Evolutionary conservation across 2,888 invertebrate genomes (phyloP), one percentile per base, ranked within the genome.

Genomic region (Hemithea aestivaria): DNA sequence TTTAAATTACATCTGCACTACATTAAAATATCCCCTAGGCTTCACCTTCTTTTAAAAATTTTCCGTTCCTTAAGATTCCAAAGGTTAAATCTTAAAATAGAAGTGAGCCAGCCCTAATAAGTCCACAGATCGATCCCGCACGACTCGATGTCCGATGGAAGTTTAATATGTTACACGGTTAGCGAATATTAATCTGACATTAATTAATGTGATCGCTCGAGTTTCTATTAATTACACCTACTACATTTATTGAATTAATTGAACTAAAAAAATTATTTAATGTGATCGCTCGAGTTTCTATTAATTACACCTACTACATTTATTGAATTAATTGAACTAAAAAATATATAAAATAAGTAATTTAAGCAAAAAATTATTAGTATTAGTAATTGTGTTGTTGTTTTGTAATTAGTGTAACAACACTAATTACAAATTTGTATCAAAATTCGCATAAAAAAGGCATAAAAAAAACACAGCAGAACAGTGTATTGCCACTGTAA

Each of bases 91-190:
- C n/a, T n/a, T n/a, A n/a, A n/a, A n/a, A n/a, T n/a, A n/a, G n/a
- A n/a, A n/a, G n/a, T n/a, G n/a, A n/a, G n/a, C n/a, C 41, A 37
- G 23, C 41, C 41, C 41, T 42, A 34, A 10, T 10, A 21, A 20
- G 4, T 26, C 7, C 16, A 25, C 26, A 33, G 26, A 33, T 33
- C 33, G 33, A 37, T 22, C 41, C 36, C 41, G 41, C 41, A 37
- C 36, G 41, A 42, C 36, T 42, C 36, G 35, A 10, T 35, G 35
- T 33, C 33, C 41, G 33, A 37, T 45, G 38, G 35, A 48, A 48
- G 35, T 42, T 48, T 45, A 38, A 42, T 42, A 35, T 48, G 45
- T 48, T 42, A 45, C 42, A 27, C 41, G 45, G 41, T 40, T 34
- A 28, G 24, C 34, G 30, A 25, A 34, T 45, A 48, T 41, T 41